Evolutionary conservation across 1,140 invertebrate genomes (phyloP).

Genomic region (Dendroctonus valens): DNA sequence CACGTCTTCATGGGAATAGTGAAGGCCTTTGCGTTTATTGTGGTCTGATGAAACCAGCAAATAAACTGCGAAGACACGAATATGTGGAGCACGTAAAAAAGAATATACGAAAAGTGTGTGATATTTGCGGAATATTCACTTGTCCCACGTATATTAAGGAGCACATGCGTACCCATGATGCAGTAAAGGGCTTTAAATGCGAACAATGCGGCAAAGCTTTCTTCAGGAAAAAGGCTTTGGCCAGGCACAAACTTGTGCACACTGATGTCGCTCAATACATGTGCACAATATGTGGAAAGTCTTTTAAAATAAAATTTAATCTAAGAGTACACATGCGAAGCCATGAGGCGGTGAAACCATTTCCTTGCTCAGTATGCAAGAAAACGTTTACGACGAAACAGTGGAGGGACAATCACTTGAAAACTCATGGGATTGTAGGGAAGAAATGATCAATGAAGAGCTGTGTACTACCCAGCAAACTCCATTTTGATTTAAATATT

Average conservation of each 20-base stretch:
- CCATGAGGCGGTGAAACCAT: conserved; percentile 70
- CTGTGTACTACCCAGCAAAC: no score
- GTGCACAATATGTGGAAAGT: conserved; percentile 56
- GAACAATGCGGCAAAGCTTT: conserved; percentile 71
- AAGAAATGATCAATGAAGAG: conserved; percentile 10
- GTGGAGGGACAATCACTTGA: conserved; percentile 36
- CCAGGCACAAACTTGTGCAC: conserved; percentile 62
- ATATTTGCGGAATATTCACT: conserved; percentile 28
- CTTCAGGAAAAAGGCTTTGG: conserved; percentile 56
- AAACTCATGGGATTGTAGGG: conserved; percentile 28
- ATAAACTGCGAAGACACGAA: conserved; percentile 23
- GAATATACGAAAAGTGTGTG: conserved; percentile 28
- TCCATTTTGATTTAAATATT: no score
- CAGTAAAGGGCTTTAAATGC: conserved; percentile 51
- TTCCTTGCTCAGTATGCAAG: conserved; percentile 60
- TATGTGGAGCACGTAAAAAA: conserved; percentile 25
- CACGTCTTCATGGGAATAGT: background rate
- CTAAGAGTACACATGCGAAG: conserved; percentile 57
- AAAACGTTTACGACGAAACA: conserved; percentile 52
- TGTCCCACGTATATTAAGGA: conserved; percentile 35
- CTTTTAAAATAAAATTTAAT: conserved; percentile 42
- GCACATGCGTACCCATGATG: conserved; percentile 35
- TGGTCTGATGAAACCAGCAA: conserved; percentile 20
- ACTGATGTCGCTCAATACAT: conserved; percentile 67
- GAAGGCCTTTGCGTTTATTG: conserved; percentile 29